Percentiles rank a stretch among this genome's conserved stretches.
These are phyloP conservation scores for Arenaria interpres DNA, from an alignment of 2,113 vertebrate genomes.

Conservation along the genomic window DNA sequence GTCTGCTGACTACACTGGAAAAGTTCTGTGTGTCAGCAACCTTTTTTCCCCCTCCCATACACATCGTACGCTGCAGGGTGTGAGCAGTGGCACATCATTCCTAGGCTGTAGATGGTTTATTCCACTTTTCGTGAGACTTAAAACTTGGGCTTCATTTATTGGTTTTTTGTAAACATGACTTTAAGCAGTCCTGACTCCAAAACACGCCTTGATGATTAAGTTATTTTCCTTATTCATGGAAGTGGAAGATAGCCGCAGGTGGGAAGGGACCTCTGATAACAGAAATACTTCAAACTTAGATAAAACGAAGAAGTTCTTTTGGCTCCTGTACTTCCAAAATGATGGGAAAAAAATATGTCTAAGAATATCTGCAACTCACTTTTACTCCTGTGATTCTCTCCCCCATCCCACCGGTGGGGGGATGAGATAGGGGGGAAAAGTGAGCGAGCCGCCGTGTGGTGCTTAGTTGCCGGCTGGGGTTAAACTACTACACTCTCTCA, in stretches of 20 bases:
- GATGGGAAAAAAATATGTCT: background rate
- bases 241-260: background rate
- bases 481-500: background rate
- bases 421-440: background rate
- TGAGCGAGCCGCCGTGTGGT: background rate
- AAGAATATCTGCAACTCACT: background rate
- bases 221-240: background rate
- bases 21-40: conserved; percentile 34
- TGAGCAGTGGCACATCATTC: background rate
- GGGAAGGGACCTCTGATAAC: background rate
- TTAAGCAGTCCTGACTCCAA: background rate
- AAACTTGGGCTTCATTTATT: background rate
- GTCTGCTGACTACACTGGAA: conserved; percentile 15
- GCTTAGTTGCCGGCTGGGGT: background rate
- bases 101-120: background rate
- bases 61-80: background rate
- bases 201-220: background rate
- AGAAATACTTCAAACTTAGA: background rate
- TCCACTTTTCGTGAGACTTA: background rate
- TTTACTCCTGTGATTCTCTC: background rate
- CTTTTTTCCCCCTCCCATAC: background rate
- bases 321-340: background rate
- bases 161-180: background rate
- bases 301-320: background rate
- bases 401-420: background rate